Evolutionary conservation across 2,888 invertebrate species (phyloP).

Genomic region (Acutogordius australiensis): DNA sequence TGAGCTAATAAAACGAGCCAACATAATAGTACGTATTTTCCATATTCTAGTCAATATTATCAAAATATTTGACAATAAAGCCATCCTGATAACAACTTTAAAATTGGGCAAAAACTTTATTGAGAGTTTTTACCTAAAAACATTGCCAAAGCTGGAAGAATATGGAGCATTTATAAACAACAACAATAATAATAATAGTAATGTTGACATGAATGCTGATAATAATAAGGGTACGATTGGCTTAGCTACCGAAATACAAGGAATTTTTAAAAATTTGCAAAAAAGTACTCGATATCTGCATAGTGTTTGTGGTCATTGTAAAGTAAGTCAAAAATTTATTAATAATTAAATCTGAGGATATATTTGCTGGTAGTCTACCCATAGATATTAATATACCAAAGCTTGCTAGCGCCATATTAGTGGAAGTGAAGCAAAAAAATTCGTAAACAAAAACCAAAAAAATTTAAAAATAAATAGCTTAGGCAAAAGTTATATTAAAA

Average conservation of each 20-base stretch:
- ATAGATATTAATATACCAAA: neutral
- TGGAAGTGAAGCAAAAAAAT: neutral
- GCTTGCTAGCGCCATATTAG: neutral
- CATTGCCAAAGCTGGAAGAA: neutral
- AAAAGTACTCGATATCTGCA: conserved; percentile 3
- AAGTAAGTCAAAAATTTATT: neutral
- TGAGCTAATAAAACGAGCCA: neutral
- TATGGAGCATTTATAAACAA: too few species aligned
- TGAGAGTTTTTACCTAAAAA: neutral
- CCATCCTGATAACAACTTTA: neutral
- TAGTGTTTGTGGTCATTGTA: neutral
- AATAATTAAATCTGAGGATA: too few species aligned
- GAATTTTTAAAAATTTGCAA: conserved; percentile 1
- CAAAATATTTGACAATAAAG: neutral
- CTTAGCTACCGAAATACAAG: neutral
- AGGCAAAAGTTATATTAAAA: too few species aligned
- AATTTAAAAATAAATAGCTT: too few species aligned
- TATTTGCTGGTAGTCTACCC: too few species aligned
- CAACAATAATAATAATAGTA: too few species aligned
- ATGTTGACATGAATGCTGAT: too few species aligned
- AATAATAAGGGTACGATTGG: neutral
- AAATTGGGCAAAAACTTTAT: neutral
- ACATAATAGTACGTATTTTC: neutral
- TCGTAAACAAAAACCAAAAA: neutral
- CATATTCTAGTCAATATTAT: neutral